Evolutionary conservation across 2,888 invertebrate species (phyloP).

Genomic region (Orthonychiurus folsomi): DNA sequence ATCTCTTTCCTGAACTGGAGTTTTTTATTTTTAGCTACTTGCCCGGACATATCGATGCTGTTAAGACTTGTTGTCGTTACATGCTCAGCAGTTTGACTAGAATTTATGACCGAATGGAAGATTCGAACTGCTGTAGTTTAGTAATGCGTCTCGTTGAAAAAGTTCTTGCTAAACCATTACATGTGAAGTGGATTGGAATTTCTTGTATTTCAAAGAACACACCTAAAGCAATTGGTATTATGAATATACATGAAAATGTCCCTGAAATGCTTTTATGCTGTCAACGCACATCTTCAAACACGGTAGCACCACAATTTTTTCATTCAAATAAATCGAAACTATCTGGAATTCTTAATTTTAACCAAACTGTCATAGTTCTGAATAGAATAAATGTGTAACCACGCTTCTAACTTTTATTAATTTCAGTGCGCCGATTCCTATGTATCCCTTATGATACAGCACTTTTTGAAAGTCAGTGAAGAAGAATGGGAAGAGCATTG

Average conservation of each 20-base stretch:
- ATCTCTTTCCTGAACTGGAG: conserved; percentile 25
- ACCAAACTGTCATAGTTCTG: too few species aligned
- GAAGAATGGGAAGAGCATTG: conserved; percentile 49
- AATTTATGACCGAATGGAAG: conserved; percentile 27
- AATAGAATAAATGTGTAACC: too few species aligned
- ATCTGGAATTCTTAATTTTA: too few species aligned
- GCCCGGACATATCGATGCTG: conserved; percentile 37
- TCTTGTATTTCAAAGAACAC: conserved; percentile 26
- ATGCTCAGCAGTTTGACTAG: conserved; percentile 22
- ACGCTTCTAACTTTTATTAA: too few species aligned
- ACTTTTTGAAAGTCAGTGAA: conserved; percentile 44
- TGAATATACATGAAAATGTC: conserved; percentile 18
- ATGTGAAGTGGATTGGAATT: conserved; percentile 34
- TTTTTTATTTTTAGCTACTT: conserved; percentile 35
- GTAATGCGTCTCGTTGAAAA: conserved; percentile 20
- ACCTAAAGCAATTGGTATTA: conserved; percentile 16
- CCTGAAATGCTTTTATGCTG: conserved; percentile 22
- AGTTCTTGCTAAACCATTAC: conserved; percentile 25
- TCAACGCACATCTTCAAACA: conserved; percentile 24
- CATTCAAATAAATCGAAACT: conserved; percentile 8
- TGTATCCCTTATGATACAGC: conserved; percentile 50
- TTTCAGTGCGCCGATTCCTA: conserved; percentile 51
- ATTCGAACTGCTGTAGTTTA: neutral
- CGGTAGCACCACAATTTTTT: conserved; percentile 25
- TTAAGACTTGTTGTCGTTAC: conserved; percentile 35